Conservation (phyloP, 2,113 vertebrate species). For the Pteropus alecto region DNA sequence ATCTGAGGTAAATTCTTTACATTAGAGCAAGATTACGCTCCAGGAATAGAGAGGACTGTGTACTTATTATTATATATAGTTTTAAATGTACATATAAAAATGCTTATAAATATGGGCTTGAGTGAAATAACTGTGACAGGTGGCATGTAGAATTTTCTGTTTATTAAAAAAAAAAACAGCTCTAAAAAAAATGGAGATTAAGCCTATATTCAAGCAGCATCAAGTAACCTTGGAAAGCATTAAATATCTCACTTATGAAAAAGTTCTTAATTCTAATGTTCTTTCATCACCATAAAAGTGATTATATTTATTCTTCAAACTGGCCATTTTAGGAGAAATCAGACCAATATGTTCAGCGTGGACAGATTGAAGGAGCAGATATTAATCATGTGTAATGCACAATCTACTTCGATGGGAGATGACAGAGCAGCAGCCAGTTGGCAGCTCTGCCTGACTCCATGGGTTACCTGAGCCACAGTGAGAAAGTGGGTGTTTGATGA, state of each 20-base stretch:
- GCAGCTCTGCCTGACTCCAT: neutral
- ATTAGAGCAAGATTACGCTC: neutral
- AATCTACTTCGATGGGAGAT: neutral
- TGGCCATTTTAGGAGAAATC: neutral
- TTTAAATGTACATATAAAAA: neutral
- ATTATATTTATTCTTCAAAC: neutral
- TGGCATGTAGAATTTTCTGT: neutral
- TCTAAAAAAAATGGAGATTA: conserved; percentile 5
- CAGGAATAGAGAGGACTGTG: neutral
- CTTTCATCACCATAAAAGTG: neutral
- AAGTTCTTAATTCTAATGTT: conserved; percentile 45
- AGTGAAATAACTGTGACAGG: neutral
- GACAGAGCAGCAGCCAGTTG: neutral
- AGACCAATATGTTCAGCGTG: neutral
- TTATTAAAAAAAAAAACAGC: neutral
- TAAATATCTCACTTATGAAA: neutral
- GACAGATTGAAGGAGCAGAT: neutral
- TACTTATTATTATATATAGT: neutral
- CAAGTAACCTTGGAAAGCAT: neutral
- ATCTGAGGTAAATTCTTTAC: neutral
- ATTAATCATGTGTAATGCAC: neutral
- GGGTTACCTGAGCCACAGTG: neutral
- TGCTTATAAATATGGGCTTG: neutral
- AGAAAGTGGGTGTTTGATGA: neutral
- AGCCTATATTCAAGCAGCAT: neutral